Base-by-base conservation (phyloP, 1,140 invertebrate species). In the Aphidius ervi region DNA sequence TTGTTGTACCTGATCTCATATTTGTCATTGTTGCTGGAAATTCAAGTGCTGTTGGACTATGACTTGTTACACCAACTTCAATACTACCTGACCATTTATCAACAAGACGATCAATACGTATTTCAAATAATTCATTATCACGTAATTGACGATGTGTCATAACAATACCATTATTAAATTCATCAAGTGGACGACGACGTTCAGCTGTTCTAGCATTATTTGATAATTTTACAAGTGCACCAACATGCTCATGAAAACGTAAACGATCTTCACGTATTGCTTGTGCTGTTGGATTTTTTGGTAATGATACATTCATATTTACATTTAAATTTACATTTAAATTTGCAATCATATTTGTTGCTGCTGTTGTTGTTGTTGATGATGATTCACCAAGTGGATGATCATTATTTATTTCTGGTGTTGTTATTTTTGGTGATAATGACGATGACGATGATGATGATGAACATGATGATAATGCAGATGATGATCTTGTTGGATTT, bases 1-100 rank as follows among this genome's bases (percentile, higher is more conserved):
- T 97, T 5, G 94, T 94, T 4, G 94, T 97, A 2, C 95, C 94
- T 10, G 90, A 91, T 59, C 93, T 85, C 88, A 98, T 92, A 76
- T 97, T 97, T 2, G 95, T 98, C 94, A 98, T 97, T 9, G 95
- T 98, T 2, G 93, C 93, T 37, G 95, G 95, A 78, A 97, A 97
- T 50, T 95, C 89, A 59, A 98, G 82, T 0, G 87, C 86, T 5
- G 87, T 86, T 23, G 95, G 94, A 81, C 94, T 94, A 70, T 97
- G 95, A 43, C 92, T 94, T 0, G 94, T 97, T 8, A 97, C 90
- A 10, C 95, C 95, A 59, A 97, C 93, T 74, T 96, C 93, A 69
- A 96, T 94, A 67, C 91, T 93, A 0, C 93, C 93, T 8, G 91
- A 93, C 93, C 93, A 96, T 75, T 95, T 95, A 70, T 92, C 90